Conservation (phyloP, 2,113 vertebrate species). For the Narcine bancroftii region DNA sequence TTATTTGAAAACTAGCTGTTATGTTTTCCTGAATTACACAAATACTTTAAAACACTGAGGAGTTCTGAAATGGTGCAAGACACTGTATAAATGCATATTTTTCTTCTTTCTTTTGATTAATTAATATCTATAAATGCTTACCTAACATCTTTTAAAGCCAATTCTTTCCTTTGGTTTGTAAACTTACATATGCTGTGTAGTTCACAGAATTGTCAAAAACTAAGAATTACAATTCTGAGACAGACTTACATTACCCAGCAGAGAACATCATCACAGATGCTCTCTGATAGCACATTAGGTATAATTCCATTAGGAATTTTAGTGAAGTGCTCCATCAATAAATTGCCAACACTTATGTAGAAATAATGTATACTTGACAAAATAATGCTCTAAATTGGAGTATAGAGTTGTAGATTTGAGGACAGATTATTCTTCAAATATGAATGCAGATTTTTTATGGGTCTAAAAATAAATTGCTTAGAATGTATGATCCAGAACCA, state of each 20-base stretch:
- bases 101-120: too few species aligned
- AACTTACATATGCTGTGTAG: not conserved
- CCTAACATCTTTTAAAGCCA: not conserved
- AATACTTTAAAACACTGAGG: too few species aligned
- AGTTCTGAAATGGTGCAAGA: too few species aligned
- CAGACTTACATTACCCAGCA: not conserved
- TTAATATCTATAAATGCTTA: not conserved
- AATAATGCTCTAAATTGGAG: not conserved
- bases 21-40: too few species aligned
- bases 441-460: not conserved
- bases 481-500: too few species aligned
- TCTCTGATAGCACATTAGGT: not conserved
- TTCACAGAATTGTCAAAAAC: not conserved
- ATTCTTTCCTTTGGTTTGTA: not conserved
- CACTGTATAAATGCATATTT: too few species aligned
- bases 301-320: not conserved
- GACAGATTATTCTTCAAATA: not conserved
- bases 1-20: too few species aligned
- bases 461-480: too few species aligned
- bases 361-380: not conserved
- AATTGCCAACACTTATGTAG: not conserved
- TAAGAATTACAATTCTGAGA: not conserved
- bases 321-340: not conserved
- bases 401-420: not conserved
- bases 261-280: not conserved